A percentile compares a stretch with the other conserved stretches of the same genome.
Conservation (phyloP, 2,113 vertebrate genomes). For the Mellivora capensis region DNA sequence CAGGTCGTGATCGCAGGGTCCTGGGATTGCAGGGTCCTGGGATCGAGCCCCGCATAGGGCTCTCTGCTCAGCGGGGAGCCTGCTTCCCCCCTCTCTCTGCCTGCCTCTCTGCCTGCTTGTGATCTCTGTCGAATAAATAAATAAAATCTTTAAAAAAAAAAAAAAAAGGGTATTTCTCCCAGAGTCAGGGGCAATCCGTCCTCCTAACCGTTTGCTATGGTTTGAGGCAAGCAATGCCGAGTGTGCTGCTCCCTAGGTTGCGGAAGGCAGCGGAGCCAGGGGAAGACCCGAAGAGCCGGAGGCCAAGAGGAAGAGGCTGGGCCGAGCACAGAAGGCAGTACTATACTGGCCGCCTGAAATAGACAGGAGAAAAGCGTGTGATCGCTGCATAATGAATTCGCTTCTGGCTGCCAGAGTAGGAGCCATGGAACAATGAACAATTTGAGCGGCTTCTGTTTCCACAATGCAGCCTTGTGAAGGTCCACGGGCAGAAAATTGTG, state of each 20-base stretch:
- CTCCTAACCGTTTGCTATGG: not conserved
- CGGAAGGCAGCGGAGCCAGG: not conserved
- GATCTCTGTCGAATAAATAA: too few species aligned
- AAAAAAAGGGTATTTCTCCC: not conserved
- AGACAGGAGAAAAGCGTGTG: constrained; percentile 64
- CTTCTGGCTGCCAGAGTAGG: constrained; percentile 74
- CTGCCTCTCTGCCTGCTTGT: too few species aligned
- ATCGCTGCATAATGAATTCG: constrained; percentile 70
- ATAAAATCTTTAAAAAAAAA: too few species aligned
- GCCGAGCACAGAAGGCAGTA: constrained; percentile 42
- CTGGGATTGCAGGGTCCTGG: too few species aligned
- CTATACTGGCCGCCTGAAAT: constrained; percentile 49
- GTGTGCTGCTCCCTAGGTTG: not conserved
- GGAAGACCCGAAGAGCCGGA: not conserved
- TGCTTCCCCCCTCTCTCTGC: too few species aligned
- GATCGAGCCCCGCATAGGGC: too few species aligned
- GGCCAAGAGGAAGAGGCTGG: not conserved
- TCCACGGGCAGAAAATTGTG: constrained; percentile 72
- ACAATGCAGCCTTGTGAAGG: constrained; percentile 80
- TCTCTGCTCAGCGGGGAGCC: too few species aligned
- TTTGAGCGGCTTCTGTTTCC: constrained; percentile 71
- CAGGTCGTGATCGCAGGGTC: too few species aligned
- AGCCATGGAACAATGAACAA: constrained; percentile 75
- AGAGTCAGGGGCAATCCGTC: not conserved
- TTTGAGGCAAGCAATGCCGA: not conserved